These are phyloP conservation scores for Cinclus mexicanus DNA, from an alignment of 2,113 vertebrate genomes.

Conservation along the genomic window DNA sequence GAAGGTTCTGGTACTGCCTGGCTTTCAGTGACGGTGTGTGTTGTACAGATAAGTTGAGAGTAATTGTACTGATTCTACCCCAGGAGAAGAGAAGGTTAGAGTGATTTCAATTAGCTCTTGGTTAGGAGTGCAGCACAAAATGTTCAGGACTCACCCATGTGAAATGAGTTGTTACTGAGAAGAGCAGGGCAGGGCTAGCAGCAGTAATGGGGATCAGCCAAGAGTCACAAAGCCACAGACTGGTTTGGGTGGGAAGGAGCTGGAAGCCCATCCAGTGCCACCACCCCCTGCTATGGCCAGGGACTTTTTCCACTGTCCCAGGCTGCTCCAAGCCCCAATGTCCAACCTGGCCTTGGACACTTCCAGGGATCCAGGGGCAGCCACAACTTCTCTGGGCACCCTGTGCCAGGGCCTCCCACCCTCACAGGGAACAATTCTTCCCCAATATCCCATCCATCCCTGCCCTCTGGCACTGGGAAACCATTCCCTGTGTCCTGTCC, in stretches of 20 bases:
- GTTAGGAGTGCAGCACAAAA: not conserved
- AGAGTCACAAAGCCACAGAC: not conserved
- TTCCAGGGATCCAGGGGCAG: not conserved
- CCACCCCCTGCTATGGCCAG: not conserved
- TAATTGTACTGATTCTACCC: not conserved
- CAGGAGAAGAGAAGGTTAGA: not conserved
- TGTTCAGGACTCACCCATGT: not conserved
- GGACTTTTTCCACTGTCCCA: not conserved
- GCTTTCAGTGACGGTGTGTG: not conserved
- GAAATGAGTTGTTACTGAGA: not conserved
- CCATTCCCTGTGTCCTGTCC: not conserved
- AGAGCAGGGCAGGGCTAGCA: not conserved
- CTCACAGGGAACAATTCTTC: not conserved
- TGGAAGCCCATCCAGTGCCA: not conserved
- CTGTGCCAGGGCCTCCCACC: not conserved
- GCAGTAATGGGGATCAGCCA: not conserved
- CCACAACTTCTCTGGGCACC: not conserved
- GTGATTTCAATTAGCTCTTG: not conserved
- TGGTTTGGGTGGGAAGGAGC: not conserved
- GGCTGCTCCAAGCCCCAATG: accelerated
- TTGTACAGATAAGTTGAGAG: not conserved
- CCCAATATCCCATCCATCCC: not conserved
- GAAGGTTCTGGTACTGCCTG: not conserved
- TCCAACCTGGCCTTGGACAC: not conserved
- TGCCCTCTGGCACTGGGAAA: not conserved